Evolutionary conservation across 2,113 vertebrate species (phyloP), one percentile per base, ranked within the genome.

Genomic region (Hippocampus zosterae): DNA sequence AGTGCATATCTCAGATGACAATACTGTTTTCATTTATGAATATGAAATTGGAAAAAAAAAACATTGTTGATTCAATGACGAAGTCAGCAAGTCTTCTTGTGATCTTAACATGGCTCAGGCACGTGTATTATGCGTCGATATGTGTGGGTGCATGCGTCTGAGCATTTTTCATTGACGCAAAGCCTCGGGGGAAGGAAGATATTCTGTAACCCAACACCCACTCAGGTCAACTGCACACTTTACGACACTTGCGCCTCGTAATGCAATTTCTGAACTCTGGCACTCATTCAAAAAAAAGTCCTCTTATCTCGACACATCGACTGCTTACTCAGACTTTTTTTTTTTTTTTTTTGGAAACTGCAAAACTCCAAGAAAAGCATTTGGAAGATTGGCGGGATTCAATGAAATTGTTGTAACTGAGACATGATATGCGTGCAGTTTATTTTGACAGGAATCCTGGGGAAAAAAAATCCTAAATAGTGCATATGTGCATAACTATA

Each of bases 211-310:
- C 60, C 19, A 21, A 62, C 60, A 41, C 60, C 60, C 60, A 40
- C 60, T 62, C 33, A 21, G 60, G 33, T 40, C 33, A 21, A 21
- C 60, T 62, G 33, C 60, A 41, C 33, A 40, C 33, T 62, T 62
- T 62, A 62, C 19, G 18, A 62, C 60, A 62, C 29, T 62, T 40
- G 21, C 60, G 18, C 40, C 18, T 40, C 33, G 19, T 40, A 41
- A 41, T 13, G 37, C 33, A 62, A 62, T 33, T 40, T 62, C 33
- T 62, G 19, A 63, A 63, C 61, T 42, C 61, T 63, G 61, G 61
- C 61, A 42, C 11, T 23, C 11, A 15, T 63, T 63, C 61, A 23
- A 63, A 63, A 42, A 63, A 61, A 21, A 21, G 21, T 42, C 40
- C 60, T 40, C n/a, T 62, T 62, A 33, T 41, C 33, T 62, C 29